phyloP scores from a whole-genome alignment of 1,140 invertebrate species.

The Popillia japonica region DNA sequence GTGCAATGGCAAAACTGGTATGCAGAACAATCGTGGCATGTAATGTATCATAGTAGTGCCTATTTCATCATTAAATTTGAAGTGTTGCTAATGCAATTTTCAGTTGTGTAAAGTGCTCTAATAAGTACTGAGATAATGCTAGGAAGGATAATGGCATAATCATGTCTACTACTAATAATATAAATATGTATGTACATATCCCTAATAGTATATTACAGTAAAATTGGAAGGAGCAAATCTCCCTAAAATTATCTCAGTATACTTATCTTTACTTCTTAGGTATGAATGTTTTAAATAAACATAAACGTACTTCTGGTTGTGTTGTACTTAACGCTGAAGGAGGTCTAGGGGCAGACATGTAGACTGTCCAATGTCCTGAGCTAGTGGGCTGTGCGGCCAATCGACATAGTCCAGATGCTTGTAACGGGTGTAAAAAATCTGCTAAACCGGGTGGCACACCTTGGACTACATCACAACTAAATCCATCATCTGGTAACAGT shows the following conservation, averaged over 20 bases:
- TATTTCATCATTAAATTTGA: too few relatives aligned
- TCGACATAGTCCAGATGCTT: constrained; percentile 85
- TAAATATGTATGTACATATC: too few relatives aligned
- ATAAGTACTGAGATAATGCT: too few relatives aligned
- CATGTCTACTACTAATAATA: too few relatives aligned
- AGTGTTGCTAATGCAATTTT: too few relatives aligned
- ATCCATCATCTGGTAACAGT: constrained; percentile 95
- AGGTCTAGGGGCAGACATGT: constrained; percentile 74
- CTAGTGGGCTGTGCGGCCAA: constrained; percentile 90
- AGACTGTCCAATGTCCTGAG: constrained; percentile 93
- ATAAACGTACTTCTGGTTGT: constrained; percentile 56
- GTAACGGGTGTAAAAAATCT: constrained; percentile 90
- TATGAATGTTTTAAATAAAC: too few relatives aligned
- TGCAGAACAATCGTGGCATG: too few relatives aligned
- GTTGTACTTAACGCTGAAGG: constrained; percentile 61
- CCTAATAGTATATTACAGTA: too few relatives aligned
- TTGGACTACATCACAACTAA: constrained; percentile 91
- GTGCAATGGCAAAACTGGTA: too few relatives aligned
- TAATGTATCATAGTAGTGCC: too few relatives aligned
- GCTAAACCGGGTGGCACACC: constrained; percentile 92
- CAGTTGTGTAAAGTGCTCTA: too few relatives aligned
- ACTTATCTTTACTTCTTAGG: not conserved
- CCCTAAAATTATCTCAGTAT: not conserved
- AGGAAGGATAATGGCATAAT: too few relatives aligned
- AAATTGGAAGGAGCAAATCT: not conserved